Evolutionary conservation across 1,140 invertebrate species (phyloP).

Genomic region (Drosophila burlai): DNA sequence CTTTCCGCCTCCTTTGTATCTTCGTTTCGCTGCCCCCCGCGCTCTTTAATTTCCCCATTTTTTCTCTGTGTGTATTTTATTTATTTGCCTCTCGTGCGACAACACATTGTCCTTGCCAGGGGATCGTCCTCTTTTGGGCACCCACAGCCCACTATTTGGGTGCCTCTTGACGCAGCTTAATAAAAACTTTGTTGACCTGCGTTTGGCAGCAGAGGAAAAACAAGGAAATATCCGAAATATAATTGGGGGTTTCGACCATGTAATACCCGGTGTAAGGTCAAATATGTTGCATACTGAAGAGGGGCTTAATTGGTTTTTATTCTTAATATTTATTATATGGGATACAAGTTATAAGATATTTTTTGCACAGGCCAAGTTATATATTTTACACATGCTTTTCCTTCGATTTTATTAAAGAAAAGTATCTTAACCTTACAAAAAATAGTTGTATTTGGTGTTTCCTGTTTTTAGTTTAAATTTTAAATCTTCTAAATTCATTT

Average conservation of each 20-base stretch:
- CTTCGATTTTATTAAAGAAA: neutral
- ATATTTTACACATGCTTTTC: too few relatives aligned
- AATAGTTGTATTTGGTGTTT: neutral
- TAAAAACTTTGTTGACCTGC: conserved; percentile 81
- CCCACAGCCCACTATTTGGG: conserved; percentile 32
- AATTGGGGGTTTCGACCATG: neutral
- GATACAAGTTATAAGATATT: too few relatives aligned
- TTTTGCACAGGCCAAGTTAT: too few relatives aligned
- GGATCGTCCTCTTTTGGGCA: conserved; percentile 26
- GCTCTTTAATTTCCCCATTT: neutral
- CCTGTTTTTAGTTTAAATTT: too few relatives aligned
- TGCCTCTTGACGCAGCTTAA: conserved; percentile 59
- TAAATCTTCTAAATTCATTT: neutral
- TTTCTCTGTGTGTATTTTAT: conserved; percentile 59
- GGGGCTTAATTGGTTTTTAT: too few relatives aligned
- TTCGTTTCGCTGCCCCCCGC: neutral
- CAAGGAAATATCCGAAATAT: conserved; percentile 5
- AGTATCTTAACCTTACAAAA: neutral
- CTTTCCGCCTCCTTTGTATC: conserved; percentile 45
- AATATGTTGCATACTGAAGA: too few relatives aligned
- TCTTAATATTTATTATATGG: too few relatives aligned
- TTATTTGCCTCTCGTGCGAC: conserved; percentile 69
- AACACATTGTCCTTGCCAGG: conserved; percentile 70
- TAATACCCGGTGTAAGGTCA: conserved; percentile 2
- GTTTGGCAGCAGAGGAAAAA: conserved; percentile 54